A percentile compares a stretch with the other conserved stretches of the same genome.
These are phyloP conservation scores for Icerya purchasi DNA, from an alignment of 2,888 invertebrate genomes.

Conservation along the genomic window DNA sequence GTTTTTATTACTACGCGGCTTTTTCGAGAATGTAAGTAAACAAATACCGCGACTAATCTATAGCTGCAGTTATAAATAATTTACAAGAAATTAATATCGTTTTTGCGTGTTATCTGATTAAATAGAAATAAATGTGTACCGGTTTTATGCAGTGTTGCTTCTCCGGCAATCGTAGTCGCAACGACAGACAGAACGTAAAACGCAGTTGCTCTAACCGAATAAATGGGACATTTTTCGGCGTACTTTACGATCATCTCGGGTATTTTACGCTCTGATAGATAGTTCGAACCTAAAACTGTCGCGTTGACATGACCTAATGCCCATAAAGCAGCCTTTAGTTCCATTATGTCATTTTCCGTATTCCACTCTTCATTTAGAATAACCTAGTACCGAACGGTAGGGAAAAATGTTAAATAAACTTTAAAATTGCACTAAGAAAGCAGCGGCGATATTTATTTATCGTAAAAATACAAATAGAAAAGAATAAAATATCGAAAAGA, in stretches of 20 bases:
- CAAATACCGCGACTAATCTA: no score
- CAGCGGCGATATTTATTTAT: no score
- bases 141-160: slow-evolving; percentile 36
- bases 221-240: slow-evolving; percentile 59
- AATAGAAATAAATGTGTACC: slow-evolving; percentile 10
- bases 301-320: slow-evolving; percentile 60
- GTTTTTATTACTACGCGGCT: no score
- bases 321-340: slow-evolving; percentile 77
- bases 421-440: no score
- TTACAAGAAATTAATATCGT: no score
- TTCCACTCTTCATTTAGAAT: slow-evolving; percentile 30
- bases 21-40: no score
- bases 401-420: no score
- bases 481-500: no score
- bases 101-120: no score
- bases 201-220: slow-evolving; percentile 72
- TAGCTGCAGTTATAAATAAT: no score
- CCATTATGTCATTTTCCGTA: slow-evolving; percentile 45
- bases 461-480: no score
- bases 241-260: slow-evolving; percentile 33
- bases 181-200: slow-evolving; percentile 72
- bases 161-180: slow-evolving; percentile 62
- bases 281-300: slow-evolving; percentile 50
- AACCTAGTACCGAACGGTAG: no score
- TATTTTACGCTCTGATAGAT: slow-evolving; percentile 38